Evolutionary conservation across 2,113 vertebrate species (phyloP).

Genomic region (Mustelus asterias): DNA sequence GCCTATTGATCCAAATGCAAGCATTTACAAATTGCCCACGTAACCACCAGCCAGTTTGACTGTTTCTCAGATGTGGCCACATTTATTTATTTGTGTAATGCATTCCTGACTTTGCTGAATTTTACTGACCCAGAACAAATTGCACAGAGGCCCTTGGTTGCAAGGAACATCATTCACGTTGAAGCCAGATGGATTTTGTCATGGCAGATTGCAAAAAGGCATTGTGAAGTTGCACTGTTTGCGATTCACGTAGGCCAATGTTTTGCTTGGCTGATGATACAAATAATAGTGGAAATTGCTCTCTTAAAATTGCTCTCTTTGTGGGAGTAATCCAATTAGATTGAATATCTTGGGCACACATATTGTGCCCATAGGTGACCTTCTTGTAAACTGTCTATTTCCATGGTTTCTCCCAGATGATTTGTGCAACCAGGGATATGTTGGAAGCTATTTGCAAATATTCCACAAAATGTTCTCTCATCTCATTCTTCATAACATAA

Average conservation of each 20-base stretch:
- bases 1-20: not conserved
- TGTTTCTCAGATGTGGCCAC: not conserved
- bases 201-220: not conserved
- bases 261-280: not conserved
- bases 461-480: not conserved
- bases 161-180: not conserved
- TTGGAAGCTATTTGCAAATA: not conserved
- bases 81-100: constrained; percentile 13
- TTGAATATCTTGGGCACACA: not conserved
- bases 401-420: not conserved
- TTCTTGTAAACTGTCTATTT: not conserved
- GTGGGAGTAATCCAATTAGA: constrained; percentile 21
- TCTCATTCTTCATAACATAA: not conserved
- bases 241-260: not conserved
- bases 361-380: not conserved
- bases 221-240: not conserved
- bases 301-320: not conserved
- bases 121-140: not conserved
- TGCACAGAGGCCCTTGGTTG: not conserved
- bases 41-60: not conserved
- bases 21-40: not conserved
- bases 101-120: not conserved
- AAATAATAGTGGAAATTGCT: not conserved
- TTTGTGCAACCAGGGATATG: not conserved
- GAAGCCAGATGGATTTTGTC: constrained; percentile 23